Evolutionary conservation across 2,797 vertebrate genomes (phyloP).

Genomic region (Intellagama lesueurii): DNA sequence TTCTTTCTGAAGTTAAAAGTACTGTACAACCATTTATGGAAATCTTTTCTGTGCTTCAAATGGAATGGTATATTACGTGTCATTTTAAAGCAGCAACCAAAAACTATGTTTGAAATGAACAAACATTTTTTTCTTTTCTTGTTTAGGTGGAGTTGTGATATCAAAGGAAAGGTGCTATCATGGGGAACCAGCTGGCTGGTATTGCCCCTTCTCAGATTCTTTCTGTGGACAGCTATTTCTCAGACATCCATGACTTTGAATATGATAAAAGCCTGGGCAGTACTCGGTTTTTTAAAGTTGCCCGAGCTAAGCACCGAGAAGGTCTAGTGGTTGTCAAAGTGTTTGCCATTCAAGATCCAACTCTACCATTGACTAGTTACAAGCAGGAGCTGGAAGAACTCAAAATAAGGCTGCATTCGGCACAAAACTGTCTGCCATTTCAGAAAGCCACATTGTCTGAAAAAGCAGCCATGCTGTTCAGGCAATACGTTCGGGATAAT

Average conservation of each 20-base stretch:
- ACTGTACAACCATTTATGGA: not conserved
- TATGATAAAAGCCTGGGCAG: conserved; percentile 97
- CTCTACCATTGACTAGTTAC: conserved; percentile 92
- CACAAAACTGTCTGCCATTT: conserved; percentile 96
- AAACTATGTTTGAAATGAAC: not conserved
- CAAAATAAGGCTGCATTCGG: conserved; percentile 92
- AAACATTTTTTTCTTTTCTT: not conserved
- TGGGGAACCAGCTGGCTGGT: conserved; percentile 98
- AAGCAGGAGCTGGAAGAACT: conserved; percentile 97
- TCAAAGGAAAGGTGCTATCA: conserved; percentile 60
- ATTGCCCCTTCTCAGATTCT: conserved; percentile 98
- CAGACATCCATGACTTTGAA: conserved; percentile 95
- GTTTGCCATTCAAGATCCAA: conserved; percentile 97
- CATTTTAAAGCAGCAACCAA: not conserved
- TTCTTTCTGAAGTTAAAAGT: not conserved
- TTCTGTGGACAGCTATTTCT: conserved; percentile 98
- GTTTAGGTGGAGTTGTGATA: conserved; percentile 27
- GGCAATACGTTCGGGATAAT: conserved; percentile 96
- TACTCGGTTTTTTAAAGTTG: conserved; percentile 98
- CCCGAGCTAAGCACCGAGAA: conserved; percentile 93
- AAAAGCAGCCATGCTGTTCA: conserved; percentile 94
- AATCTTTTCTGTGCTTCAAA: not conserved
- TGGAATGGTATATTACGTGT: not conserved
- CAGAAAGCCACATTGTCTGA: conserved; percentile 92
- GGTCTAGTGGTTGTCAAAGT: conserved; percentile 97